Conservation (phyloP, 2,113 vertebrate species). For the Onychorhynchus coronatus region DNA sequence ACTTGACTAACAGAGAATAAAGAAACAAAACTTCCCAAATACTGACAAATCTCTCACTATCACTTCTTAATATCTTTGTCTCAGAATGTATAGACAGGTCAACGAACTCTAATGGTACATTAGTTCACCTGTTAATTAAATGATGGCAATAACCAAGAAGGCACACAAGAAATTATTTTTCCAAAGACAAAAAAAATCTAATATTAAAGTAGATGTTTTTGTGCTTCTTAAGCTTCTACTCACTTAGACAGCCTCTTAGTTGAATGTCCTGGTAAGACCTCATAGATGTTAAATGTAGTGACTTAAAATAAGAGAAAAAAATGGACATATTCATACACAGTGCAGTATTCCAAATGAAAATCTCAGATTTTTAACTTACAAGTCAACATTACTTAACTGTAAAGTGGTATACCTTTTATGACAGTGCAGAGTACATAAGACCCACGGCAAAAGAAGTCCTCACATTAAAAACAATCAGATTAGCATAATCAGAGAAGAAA, state of each 20-base stretch:
- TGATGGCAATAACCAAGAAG: background rate
- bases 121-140: background rate
- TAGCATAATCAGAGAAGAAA: conserved; percentile 52
- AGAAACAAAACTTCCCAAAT: background rate
- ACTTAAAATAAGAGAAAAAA: background rate
- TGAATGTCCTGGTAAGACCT: background rate
- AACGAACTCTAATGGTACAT: background rate
- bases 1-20: background rate
- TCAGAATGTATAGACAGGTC: background rate
- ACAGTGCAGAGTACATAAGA: background rate
- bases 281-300: background rate
- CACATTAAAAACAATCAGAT: conserved; percentile 46
- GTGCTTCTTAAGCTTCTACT: background rate
- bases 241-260: background rate
- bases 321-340: background rate
- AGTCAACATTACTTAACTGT: background rate
- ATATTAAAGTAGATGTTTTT: background rate
- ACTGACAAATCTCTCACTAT: background rate
- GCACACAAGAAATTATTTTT: background rate
- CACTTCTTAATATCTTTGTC: background rate
- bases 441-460: conserved; percentile 45
- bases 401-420: conserved; percentile 34
- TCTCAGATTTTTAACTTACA: background rate
- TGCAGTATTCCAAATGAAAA: background rate
- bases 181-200: background rate